Evolutionary conservation across 2,113 vertebrate genomes (phyloP).

Genomic region (Ptychochromis oligacanthus): DNA sequence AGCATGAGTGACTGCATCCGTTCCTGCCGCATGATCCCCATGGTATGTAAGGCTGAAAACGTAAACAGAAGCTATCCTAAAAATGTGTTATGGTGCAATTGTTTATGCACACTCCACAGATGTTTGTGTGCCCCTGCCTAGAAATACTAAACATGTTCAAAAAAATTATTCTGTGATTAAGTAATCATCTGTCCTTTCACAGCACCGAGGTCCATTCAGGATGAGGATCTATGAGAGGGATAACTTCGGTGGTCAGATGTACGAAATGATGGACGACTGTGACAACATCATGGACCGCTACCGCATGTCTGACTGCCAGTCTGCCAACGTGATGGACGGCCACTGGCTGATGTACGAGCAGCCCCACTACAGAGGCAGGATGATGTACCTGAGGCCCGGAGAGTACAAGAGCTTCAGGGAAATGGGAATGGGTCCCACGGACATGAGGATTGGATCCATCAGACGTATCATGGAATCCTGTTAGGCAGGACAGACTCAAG

Average conservation of each 20-base stretch:
- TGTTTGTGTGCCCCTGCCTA: too few species aligned
- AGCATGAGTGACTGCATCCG: constrained; percentile 75
- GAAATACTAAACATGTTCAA: neutral
- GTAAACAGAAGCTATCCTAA: neutral
- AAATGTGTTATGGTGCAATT: neutral
- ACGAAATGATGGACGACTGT: constrained; percentile 77
- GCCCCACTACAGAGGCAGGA: constrained; percentile 73
- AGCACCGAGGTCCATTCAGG: constrained; percentile 76
- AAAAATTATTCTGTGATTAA: neutral
- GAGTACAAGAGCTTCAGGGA: constrained; percentile 74
- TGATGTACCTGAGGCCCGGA: constrained; percentile 71
- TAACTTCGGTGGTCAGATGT: constrained; percentile 76
- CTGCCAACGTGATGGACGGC: constrained; percentile 79
- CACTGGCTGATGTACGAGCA: constrained; percentile 84
- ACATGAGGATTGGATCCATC: constrained; percentile 74
- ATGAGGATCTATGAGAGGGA: constrained; percentile 80
- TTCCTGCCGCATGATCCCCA: constrained; percentile 79
- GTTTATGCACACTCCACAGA: neutral
- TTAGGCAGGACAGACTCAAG: constrained; percentile 25
- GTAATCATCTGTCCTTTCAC: constrained; percentile 7
- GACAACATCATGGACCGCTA: constrained; percentile 66
- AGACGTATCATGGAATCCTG: constrained; percentile 73
- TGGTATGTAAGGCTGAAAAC: constrained; percentile 57
- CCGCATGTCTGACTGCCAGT: constrained; percentile 76
- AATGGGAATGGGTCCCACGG: constrained; percentile 59